Evolutionary conservation across 2,797 vertebrate genomes (phyloP).

Genomic region (Dryobates pubescens): DNA sequence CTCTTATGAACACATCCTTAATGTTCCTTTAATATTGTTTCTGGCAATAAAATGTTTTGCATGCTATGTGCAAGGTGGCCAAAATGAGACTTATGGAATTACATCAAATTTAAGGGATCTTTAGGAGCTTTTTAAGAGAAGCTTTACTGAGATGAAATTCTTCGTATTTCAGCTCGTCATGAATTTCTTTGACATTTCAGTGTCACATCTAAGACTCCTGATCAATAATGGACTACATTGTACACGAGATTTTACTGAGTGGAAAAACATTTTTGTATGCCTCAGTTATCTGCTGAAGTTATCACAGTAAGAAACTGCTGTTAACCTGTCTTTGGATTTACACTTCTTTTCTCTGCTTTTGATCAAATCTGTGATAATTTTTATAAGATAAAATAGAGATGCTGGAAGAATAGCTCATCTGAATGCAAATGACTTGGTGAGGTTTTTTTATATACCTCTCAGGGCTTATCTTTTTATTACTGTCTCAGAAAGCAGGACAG

Average conservation of each 20-base stretch:
- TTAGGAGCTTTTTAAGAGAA: not conserved
- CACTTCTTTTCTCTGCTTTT: constrained; percentile 3
- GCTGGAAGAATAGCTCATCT: constrained; percentile 14
- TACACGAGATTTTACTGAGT: not conserved
- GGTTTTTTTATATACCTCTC: not conserved
- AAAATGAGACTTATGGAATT: not conserved
- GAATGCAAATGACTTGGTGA: constrained; percentile 46
- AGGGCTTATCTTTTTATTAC: constrained; percentile 60
- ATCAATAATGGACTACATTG: constrained; percentile 2
- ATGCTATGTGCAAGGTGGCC: not conserved
- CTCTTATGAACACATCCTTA: not conserved
- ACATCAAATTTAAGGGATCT: not conserved
- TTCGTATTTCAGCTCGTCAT: not conserved
- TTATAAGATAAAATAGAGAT: constrained; percentile 29
- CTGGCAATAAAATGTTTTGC: not conserved
- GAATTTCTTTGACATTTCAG: not conserved
- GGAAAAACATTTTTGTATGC: not conserved
- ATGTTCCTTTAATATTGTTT: not conserved
- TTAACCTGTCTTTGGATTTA: constrained; percentile 47
- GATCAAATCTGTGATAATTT: constrained; percentile 56
- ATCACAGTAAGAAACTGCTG: not conserved
- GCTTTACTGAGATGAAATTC: not conserved
- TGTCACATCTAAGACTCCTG: not conserved
- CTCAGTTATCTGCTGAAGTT: constrained; percentile 1
- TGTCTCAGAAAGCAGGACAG: constrained; percentile 23